A percentile compares a stretch with the other conserved stretches of the same genome.
Conservation (phyloP, 2,888 invertebrate genomes). For the Ophion slaviceki region DNA sequence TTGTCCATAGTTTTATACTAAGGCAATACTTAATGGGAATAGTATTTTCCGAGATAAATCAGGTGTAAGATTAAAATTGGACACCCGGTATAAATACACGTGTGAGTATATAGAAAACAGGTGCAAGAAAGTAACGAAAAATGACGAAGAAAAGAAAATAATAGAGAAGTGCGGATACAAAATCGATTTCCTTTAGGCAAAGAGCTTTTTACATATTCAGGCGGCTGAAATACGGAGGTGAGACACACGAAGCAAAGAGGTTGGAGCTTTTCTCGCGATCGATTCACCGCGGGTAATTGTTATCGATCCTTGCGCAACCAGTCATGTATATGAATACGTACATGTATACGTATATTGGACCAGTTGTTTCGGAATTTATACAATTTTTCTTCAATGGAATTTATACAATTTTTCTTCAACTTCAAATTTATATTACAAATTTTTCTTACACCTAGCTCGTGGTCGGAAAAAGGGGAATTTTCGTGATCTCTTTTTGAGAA, state of each 20-base stretch:
- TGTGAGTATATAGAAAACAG: not conserved
- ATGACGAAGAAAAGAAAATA: slow-evolving; percentile 9
- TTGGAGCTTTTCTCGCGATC: slow-evolving; percentile 46
- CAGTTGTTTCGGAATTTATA: slow-evolving; percentile 35
- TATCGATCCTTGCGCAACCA: slow-evolving; percentile 39
- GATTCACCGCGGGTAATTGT: slow-evolving; percentile 48
- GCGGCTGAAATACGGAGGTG: slow-evolving; percentile 3
- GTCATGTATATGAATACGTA: not conserved
- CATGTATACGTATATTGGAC: not conserved
- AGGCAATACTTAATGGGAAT: too few relatives aligned
- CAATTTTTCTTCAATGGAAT: slow-evolving; percentile 22
- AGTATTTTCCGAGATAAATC: too few relatives aligned
- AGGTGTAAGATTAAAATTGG: too few relatives aligned
- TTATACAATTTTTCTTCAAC: slow-evolving; percentile 28
- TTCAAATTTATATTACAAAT: too few relatives aligned
- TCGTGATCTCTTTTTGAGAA: too few relatives aligned
- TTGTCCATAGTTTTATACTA: too few relatives aligned
- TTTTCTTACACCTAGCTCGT: too few relatives aligned
- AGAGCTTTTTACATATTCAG: slow-evolving; percentile 6
- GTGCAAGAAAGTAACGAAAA: slow-evolving; percentile 2
- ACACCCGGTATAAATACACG: not conserved
- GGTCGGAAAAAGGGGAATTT: too few relatives aligned
- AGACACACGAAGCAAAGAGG: slow-evolving; percentile 28
- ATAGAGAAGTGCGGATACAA: slow-evolving; percentile 15
- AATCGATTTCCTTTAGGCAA: slow-evolving; percentile 28